phyloP scores from a whole-genome alignment of 2,888 invertebrate genomes.

The Oeneis ivallda region DNA sequence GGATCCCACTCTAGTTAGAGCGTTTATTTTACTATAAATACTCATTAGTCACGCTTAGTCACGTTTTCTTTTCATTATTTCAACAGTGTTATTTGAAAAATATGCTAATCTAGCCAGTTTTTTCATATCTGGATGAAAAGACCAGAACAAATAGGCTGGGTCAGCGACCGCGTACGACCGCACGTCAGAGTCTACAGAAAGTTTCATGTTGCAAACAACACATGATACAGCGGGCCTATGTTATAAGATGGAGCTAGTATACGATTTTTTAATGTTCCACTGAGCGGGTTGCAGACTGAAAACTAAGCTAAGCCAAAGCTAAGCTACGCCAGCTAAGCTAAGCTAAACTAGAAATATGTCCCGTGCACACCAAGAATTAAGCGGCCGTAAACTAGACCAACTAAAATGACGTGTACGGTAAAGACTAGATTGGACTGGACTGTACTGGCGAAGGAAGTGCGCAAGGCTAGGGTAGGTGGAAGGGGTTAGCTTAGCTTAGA shows the following conservation, averaged over 20 bases:
- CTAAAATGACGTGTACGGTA: too few species aligned
- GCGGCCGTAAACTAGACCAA: too few species aligned
- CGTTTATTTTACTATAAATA: background rate
- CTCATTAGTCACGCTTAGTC: background rate
- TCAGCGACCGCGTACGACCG: constrained; percentile 41
- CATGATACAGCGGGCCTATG: constrained; percentile 19
- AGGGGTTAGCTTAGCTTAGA: too few species aligned
- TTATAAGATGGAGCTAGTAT: constrained; percentile 26
- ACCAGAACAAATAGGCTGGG: constrained; percentile 31
- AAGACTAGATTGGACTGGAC: too few species aligned
- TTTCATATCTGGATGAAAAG: constrained; percentile 31
- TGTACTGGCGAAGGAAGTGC: too few species aligned
- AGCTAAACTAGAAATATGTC: too few species aligned
- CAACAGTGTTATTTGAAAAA: background rate
- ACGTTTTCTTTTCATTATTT: background rate
- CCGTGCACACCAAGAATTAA: too few species aligned
- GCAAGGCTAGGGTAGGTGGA: too few species aligned
- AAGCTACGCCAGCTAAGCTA: too few species aligned
- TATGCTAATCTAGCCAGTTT: constrained; percentile 24
- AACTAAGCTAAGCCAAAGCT: too few species aligned
- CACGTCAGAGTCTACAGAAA: constrained; percentile 43
- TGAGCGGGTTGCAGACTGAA: too few species aligned
- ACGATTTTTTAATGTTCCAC: background rate
- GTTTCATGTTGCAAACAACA: constrained; percentile 41
- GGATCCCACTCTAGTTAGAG: too few species aligned